Conservation (phyloP, 2,888 invertebrate species). For the Adineta ricciae region DNA sequence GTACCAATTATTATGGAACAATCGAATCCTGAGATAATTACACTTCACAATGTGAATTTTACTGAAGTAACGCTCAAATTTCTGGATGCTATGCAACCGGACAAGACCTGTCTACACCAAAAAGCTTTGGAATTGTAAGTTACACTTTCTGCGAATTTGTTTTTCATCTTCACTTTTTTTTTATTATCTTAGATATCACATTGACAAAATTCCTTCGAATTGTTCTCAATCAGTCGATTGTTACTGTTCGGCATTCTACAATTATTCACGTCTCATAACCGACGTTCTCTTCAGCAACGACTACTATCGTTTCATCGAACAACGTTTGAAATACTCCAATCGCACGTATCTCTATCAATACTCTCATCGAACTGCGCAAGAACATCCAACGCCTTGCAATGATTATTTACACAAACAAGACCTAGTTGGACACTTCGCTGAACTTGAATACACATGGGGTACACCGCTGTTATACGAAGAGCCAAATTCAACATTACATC, state of each 20-base stretch:
- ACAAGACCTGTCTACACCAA: not conserved
- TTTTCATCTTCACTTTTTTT: not conserved
- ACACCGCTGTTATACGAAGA: not conserved
- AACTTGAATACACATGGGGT: constrained; percentile 19
- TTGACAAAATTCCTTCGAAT: not conserved
- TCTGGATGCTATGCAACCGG: not conserved
- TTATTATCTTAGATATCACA: not conserved
- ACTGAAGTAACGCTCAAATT: not conserved
- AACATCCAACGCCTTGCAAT: not conserved
- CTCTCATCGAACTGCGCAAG: not conserved
- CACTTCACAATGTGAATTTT: not conserved
- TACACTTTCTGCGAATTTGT: no score
- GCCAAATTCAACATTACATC: not conserved
- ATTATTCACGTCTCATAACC: constrained; percentile 1
- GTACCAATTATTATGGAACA: not conserved
- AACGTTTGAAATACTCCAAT: not conserved
- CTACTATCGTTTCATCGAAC: not conserved
- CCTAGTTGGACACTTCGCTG: not conserved
- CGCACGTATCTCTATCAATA: not conserved
- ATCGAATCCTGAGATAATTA: not conserved
- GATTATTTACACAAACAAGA: not conserved
- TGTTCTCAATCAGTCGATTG: not conserved
- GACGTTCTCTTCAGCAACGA: not conserved
- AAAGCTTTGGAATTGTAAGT: constrained; percentile 1
- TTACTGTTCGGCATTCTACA: not conserved